Evolutionary conservation across 2,113 vertebrate species (phyloP), one percentile per base, ranked within the genome.

Genomic region (Melierax canorus): DNA sequence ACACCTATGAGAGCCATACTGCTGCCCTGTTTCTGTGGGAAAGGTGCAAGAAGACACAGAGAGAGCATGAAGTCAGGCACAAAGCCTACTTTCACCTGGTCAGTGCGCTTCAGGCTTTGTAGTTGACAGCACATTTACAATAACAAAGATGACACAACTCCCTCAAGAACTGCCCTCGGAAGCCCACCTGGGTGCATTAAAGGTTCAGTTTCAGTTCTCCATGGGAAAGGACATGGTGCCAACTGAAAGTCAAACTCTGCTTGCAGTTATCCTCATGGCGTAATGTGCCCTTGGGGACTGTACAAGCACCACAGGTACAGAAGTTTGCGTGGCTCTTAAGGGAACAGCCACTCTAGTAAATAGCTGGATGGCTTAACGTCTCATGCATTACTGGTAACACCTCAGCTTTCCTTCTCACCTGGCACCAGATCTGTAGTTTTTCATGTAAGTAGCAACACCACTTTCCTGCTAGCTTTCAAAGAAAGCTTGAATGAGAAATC

Each of bases 1-100:
- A 64, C 0, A 0, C 11, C n/a, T 36, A 3, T 1, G 0, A 58
- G 26, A 66, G 12, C 46, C 32, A 30, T 26, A 8, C 10, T 56
- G 11, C n/a, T 36, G 23, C 45, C 36, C 64, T 41, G 24, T 24
- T 92, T 92, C 67, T 53, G 60, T 45, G 45, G 39, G 50, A 64
- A 94, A 92, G 4, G 8, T 66, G 18, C 32, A 76, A 84, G 34
- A 79, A 29, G 41, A 83, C 71, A 45, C 15, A 68, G 16, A 3
- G 4, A 68, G 60, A 83, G 27, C 45, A 39, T 7, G 36, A 69
- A 60, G 64, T 27, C 39, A n/a, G 58, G 48, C 74, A 91, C 51
- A 88, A 73, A 85, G 38, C 50, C 45, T 36, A 10, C 59, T 59
- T 41, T 38, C 71, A 85, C 67, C 76, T 34, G 43, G 29, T n/a